A percentile compares a stretch with the other conserved stretches of the same genome.
These are phyloP conservation scores for Lytechinus variegatus DNA, from an alignment of 35 echinoderm and acorn worm genomes.

Conservation along the genomic window DNA sequence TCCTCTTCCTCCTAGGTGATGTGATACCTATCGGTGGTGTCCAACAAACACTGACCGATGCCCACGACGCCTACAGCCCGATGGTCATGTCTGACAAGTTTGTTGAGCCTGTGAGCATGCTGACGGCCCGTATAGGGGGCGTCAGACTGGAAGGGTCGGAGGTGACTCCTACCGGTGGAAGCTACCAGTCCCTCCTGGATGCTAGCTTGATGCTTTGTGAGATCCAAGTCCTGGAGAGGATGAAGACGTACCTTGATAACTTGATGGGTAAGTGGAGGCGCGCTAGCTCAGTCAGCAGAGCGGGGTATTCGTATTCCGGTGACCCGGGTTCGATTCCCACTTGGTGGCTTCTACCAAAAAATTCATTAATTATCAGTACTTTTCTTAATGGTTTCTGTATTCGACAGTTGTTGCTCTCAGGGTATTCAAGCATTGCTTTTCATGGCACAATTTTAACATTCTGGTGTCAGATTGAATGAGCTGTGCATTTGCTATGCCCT, in stretches of 20 bases:
- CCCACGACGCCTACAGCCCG: slow-evolving; percentile 75
- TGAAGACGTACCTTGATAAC: slow-evolving; percentile 77
- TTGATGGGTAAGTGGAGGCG: slow-evolving; percentile 64
- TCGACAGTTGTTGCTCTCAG: too few relatives aligned
- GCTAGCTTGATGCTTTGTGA: slow-evolving; percentile 70
- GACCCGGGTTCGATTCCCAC: too few relatives aligned
- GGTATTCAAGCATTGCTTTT: too few relatives aligned
- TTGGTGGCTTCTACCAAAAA: background rate
- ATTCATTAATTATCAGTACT: too few relatives aligned
- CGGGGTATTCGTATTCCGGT: too few relatives aligned
- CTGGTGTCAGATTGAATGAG: too few relatives aligned
- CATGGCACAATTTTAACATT: too few relatives aligned
- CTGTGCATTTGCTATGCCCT: too few relatives aligned
- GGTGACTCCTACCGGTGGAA: slow-evolving; percentile 74
- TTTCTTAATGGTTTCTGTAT: too few relatives aligned
- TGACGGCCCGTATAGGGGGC: slow-evolving; percentile 68
- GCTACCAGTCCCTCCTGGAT: slow-evolving; percentile 87
- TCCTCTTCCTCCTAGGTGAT: slow-evolving; percentile 63
- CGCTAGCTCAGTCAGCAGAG: too few relatives aligned
- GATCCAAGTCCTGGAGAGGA: slow-evolving; percentile 65
- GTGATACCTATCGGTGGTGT: slow-evolving; percentile 91
- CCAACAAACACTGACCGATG: slow-evolving; percentile 60
- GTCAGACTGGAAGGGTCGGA: slow-evolving; percentile 80
- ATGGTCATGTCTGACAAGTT: slow-evolving; percentile 81
- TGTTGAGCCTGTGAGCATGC: slow-evolving; percentile 80